Evolutionary conservation across 2,797 vertebrate species (phyloP), one percentile per base, ranked within the genome.

Genomic region (Tarsius wallacei): DNA sequence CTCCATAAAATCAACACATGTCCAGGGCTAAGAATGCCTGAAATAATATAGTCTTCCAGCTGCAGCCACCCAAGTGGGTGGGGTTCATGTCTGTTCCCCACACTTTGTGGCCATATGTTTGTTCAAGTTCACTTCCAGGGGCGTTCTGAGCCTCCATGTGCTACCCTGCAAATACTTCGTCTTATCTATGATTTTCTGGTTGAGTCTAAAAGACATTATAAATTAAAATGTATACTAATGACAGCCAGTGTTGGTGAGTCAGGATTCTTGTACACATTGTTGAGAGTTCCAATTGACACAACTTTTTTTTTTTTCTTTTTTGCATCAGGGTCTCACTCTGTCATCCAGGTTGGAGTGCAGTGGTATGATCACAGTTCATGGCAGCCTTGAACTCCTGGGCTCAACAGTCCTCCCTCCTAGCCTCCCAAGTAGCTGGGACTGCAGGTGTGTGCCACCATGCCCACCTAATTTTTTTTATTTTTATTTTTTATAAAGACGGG

Each of bases 11-110:
- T 81, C 19, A 51, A 47, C 49, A 1, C 53, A 28, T 96, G 97
- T 90, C 94, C 85, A 42, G 82, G 81, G 64, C 91, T 87, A 68
- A 24, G 89, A 96, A 59, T 91, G 33, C 59, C 81, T 81, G 28
- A 66, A 74, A 80, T 74, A 74, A 80, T 5, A 7, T 11, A 86
- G 36, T 10, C 64, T 83, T 87, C 83, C 93, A 84, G 85, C 55
- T 89, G 82, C 57, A 76, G 33, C 31, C 28, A 2, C 71, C 64
- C 31, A 31, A 61, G 61, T 0, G 0, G 33, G 74, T 24, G 16
- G 53, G 17, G 24, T 47, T n/a, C 0, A 0, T 8, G 2, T 21
- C 3, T 76, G 53, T 82, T 57, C 68, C 31, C 26, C 19, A 74
- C 24, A 17, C 68, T 73, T 42, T 22, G 0, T 0, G 15, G 11